These are phyloP conservation scores for Polyergus mexicanus DNA, from an alignment of 1,140 invertebrate genomes.

Conservation along the genomic window DNA sequence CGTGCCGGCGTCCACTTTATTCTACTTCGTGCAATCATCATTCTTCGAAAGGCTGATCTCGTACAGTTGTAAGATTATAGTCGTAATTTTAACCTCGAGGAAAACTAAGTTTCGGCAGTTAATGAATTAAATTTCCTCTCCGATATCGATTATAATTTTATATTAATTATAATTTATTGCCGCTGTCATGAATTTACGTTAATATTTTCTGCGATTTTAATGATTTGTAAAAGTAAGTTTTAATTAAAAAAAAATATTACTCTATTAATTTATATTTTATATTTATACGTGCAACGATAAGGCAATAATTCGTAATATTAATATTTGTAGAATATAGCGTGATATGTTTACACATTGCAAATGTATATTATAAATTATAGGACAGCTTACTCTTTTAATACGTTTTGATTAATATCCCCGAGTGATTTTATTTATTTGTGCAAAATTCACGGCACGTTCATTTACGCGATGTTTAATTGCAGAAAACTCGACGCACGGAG, in stretches of 20 bases:
- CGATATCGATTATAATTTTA: background rate
- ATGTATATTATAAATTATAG: conserved; percentile 20
- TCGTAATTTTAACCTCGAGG: background rate
- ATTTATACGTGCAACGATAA: conserved; percentile 18
- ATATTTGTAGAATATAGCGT: conserved; percentile 37
- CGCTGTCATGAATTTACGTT: background rate
- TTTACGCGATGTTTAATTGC: conserved; percentile 51
- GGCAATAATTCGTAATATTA: conserved; percentile 38
- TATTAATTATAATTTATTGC: background rate
- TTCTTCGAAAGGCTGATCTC: background rate
- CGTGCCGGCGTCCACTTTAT: background rate
- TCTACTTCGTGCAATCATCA: background rate
- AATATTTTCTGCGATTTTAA: background rate
- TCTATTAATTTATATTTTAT: conserved; percentile 22
- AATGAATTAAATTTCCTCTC: too few relatives aligned
- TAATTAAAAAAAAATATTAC: conserved; percentile 23
- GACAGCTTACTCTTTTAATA: conserved; percentile 51
- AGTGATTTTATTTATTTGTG: conserved; percentile 54
- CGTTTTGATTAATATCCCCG: conserved; percentile 52
- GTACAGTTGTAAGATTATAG: background rate
- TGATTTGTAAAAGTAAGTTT: conserved; percentile 22
- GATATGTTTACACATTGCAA: background rate
- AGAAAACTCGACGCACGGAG: conserved; percentile 32
- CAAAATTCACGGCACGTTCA: conserved; percentile 54
- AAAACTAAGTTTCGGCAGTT: too few relatives aligned